Evolutionary conservation across 2,113 vertebrate species (phyloP).

Genomic region (Plectropomus leopardus): DNA sequence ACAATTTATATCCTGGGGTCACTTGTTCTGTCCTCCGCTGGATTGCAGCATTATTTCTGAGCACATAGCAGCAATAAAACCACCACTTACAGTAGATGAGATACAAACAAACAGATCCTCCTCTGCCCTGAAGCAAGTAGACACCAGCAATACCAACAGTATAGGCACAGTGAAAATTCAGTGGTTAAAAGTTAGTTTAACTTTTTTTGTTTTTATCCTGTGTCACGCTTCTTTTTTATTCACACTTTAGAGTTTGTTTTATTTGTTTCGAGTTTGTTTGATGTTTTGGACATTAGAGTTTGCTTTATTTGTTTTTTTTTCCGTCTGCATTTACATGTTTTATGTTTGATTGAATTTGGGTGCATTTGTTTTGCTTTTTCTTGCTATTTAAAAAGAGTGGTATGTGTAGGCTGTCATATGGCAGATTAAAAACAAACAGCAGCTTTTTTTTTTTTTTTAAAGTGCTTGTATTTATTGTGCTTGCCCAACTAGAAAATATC

Average conservation of each 20-base stretch:
- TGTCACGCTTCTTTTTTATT: no score
- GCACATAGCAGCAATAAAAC: conserved; percentile 7
- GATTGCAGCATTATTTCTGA: not conserved
- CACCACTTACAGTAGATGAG: not conserved
- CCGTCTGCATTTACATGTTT: no score
- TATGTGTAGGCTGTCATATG: not conserved
- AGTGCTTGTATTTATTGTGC: no score
- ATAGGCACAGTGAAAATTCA: not conserved
- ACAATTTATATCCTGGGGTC: not conserved
- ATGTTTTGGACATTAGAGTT: no score
- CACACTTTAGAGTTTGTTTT: no score
- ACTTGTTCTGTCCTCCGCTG: not conserved
- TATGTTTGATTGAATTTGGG: not conserved
- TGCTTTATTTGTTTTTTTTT: no score
- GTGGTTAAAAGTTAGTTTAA: no score
- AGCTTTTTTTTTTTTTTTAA: no score
- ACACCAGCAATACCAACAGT: not conserved
- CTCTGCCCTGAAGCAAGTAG: not conserved
- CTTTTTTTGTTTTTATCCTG: no score
- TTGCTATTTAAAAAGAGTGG: not conserved
- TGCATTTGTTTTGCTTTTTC: not conserved
- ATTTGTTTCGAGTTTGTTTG: no score
- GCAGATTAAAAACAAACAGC: no score
- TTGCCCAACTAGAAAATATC: not conserved
- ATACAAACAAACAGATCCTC: conserved; percentile 15